Base-by-base conservation (phyloP, 2,888 invertebrate species). In the Pseudococcus longispinus region DNA sequence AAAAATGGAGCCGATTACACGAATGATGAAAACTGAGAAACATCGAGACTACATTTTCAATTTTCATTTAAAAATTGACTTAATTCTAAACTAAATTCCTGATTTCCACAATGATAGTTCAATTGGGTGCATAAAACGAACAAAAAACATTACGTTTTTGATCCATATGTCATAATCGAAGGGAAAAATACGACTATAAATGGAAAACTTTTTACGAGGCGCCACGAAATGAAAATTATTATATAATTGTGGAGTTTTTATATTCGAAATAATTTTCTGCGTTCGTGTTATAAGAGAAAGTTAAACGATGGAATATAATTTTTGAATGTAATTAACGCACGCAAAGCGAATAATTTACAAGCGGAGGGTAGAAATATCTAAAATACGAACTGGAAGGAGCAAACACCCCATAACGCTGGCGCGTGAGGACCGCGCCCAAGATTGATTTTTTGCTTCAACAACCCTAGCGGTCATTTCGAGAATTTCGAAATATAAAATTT, bases 341-440 rank as follows among this genome's bases (percentile, higher is more conserved):
- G 86, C 86, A 86, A 86, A 44, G 74, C 77, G 55, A 46, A 77
- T 51, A 46, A 77, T 51, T 51, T 80, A 29, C 44, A 74, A 46
- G 65, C 55, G 84, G 65, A 65, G 55, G 84, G 84, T 84, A 84
- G 84, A 84, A 84, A 84, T 84, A 84, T 84, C 84, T 65, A 84
- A 84, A 84, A 84, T 55, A 85, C 74, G 51, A 85, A 86, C 86
- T 86, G 85, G 85, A 42, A 85, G 86, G 86, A 86, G 86, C 86
- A 86, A 86, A 86, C 86, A 86, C 86, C 86, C 86, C 86, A 86
- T 77, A 86, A 86, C 86, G 86, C 86, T 86, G 46, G 86, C 86
- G 86, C 83, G 74, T 32, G 83, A 87, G 87, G 87, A 87, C 87
- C 87, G 87, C 87, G 87, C 87, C 87, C 87, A 87, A 83, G 83